These are phyloP conservation scores for Microctonus aethiopoides DNA, from an alignment of 2,888 invertebrate species.

Conservation along the genomic window DNA sequence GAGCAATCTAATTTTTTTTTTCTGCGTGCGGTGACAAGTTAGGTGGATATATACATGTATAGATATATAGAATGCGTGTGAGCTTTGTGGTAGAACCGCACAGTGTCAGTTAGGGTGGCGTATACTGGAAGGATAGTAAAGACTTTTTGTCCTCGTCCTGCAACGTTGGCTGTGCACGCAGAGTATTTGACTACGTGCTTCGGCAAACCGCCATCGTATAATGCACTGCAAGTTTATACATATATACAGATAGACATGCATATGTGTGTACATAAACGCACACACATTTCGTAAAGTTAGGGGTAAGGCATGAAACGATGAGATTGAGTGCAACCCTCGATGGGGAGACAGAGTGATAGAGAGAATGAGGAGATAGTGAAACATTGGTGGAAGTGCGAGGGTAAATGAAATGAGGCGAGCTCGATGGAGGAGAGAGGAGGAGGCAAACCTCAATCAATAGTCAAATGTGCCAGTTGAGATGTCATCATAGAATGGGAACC, in stretches of 20 bases:
- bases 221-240: constrained; percentile 45
- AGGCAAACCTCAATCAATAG: constrained; percentile 49
- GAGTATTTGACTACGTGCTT: constrained; percentile 54
- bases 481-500: constrained; percentile 46
- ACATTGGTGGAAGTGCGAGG: constrained; percentile 32
- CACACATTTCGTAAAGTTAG: background rate
- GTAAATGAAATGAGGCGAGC: constrained; percentile 11
- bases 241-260: background rate
- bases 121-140: constrained; percentile 33
- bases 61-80: background rate
- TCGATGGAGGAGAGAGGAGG: background rate
- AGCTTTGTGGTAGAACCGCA: constrained; percentile 32
- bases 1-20: background rate
- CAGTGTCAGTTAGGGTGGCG: constrained; percentile 10
- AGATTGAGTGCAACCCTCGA: constrained; percentile 35
- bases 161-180: constrained; percentile 39
- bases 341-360: constrained; percentile 29
- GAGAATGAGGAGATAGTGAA: constrained; percentile 34
- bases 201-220: constrained; percentile 52
- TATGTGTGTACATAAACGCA: too few relatives aligned
- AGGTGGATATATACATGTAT: too few relatives aligned
- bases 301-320: constrained; percentile 30
- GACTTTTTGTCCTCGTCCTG: constrained; percentile 45
- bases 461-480: constrained; percentile 50
- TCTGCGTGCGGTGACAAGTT: constrained; percentile 8